Evolutionary conservation across 2,888 invertebrate species (phyloP).

Genomic region (Anorthoa munda): DNA sequence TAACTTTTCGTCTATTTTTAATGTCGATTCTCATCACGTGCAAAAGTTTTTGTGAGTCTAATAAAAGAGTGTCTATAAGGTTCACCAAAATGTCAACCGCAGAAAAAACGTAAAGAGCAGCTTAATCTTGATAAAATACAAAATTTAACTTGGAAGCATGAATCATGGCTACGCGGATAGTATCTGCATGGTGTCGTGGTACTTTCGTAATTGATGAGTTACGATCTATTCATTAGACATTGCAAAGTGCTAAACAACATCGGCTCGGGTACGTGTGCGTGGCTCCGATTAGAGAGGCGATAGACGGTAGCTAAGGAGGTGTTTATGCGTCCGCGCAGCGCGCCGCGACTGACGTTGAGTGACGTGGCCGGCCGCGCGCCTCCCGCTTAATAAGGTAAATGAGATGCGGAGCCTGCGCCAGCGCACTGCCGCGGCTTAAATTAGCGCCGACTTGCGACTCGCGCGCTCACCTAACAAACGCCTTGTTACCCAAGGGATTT

Average conservation of each 20-base stretch:
- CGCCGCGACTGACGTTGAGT: conserved; percentile 82
- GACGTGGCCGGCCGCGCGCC: conserved; percentile 82
- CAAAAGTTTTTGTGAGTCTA: background rate
- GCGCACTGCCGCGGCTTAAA: conserved; percentile 74
- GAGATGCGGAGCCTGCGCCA: conserved; percentile 79
- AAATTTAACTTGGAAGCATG: conserved; percentile 5
- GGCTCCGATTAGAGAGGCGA: conserved; percentile 75
- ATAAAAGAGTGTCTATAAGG: conserved; percentile 9
- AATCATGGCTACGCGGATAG: conserved; percentile 20
- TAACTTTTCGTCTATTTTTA: conserved; percentile 23
- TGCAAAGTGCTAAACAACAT: conserved; percentile 39
- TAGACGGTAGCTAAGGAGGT: conserved; percentile 81
- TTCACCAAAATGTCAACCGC: conserved; percentile 4
- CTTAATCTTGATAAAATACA: conserved; percentile 4
- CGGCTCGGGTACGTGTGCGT: conserved; percentile 32
- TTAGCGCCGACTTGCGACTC: conserved; percentile 75
- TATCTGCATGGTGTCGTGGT: conserved; percentile 38
- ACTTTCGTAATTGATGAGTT: conserved; percentile 51
- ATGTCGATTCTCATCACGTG: conserved; percentile 24
- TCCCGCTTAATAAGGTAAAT: conserved; percentile 87
- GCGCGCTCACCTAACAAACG: conserved; percentile 77
- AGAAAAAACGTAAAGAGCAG: background rate
- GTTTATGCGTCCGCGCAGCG: conserved; percentile 79
- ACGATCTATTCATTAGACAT: conserved; percentile 49
- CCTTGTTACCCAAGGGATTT: conserved; percentile 81